Conservation (phyloP, 2,888 invertebrate species). For the Blastobasis adustella region DNA sequence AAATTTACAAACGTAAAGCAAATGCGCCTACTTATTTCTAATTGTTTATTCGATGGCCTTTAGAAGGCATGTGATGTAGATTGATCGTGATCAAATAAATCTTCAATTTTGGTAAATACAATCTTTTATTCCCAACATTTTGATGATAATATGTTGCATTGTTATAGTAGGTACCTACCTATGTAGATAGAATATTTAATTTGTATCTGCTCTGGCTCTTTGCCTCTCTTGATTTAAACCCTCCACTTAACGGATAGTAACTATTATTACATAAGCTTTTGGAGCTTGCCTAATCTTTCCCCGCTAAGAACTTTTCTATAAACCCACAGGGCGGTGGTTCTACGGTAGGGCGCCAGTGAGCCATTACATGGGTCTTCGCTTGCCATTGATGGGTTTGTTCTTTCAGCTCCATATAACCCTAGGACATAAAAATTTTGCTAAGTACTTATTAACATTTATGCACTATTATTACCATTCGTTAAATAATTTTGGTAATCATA, state of each 20-base stretch:
- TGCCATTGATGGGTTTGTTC: slow-evolving; percentile 91
- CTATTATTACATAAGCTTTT: too few species aligned
- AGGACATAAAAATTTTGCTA: too few species aligned
- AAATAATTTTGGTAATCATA: too few species aligned
- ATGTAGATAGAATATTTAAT: too few species aligned
- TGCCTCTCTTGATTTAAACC: too few species aligned
- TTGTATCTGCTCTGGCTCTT: slow-evolving; percentile 7
- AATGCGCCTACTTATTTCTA: too few species aligned
- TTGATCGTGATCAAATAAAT: slow-evolving; percentile 55
- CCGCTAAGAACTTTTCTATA: slow-evolving; percentile 88
- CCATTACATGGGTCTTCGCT: slow-evolving; percentile 89
- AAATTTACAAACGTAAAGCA: too few species aligned
- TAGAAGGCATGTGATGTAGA: slow-evolving; percentile 52
- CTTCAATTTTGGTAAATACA: slow-evolving; percentile 38
- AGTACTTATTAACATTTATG: too few species aligned
- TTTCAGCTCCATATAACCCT: slow-evolving; percentile 96
- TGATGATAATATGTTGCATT: too few species aligned
- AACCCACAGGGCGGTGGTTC: slow-evolving; percentile 90
- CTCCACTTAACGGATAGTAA: too few species aligned
- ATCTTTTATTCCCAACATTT: slow-evolving; percentile 8
- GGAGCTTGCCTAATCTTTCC: slow-evolving; percentile 35
- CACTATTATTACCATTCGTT: too few species aligned
- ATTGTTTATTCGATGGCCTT: slow-evolving; percentile 27
- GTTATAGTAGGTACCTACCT: too few species aligned
- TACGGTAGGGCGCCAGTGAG: slow-evolving; percentile 85